Percentiles rank a stretch among this genome's conserved stretches.
phyloP scores from a whole-genome alignment of 2,888 invertebrate genomes.

The Incurvaria masculella region DNA sequence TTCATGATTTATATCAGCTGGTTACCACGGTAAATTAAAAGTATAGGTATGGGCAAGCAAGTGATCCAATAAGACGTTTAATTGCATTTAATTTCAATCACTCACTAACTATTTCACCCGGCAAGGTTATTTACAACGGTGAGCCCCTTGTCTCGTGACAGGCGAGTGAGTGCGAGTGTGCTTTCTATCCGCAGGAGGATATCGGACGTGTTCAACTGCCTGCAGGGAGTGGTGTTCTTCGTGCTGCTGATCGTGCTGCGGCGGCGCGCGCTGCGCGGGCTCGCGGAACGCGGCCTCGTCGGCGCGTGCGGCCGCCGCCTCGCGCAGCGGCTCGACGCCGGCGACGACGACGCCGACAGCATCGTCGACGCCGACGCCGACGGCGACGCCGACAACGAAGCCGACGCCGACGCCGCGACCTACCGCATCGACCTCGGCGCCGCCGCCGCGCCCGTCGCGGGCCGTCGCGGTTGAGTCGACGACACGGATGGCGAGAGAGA shows the following conservation, averaged over 20 bases:
- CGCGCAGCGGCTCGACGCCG: conserved; percentile 37
- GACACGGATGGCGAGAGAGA: too few species aligned
- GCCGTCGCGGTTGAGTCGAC: too few species aligned
- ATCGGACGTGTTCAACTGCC: conserved; percentile 60
- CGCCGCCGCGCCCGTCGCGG: too few species aligned
- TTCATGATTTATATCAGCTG: too few species aligned
- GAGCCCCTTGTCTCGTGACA: too few species aligned
- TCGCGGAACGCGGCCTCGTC: conserved; percentile 42
- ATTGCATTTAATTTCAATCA: too few species aligned
- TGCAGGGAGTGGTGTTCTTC: conserved; percentile 64
- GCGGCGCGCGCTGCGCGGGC: conserved; percentile 49
- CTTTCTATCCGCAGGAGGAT: conserved; percentile 56
- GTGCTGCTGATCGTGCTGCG: conserved; percentile 57
- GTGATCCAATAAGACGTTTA: too few species aligned
- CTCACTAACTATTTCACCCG: too few species aligned
- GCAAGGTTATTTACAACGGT: too few species aligned
- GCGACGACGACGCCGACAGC: conserved; percentile 37
- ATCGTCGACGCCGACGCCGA: neutral
- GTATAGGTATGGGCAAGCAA: too few species aligned
- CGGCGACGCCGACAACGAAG: neutral
- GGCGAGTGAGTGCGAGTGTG: too few species aligned
- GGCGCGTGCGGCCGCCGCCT: conserved; percentile 28
- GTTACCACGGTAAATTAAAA: too few species aligned
- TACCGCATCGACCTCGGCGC: neutral
- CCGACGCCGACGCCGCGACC: neutral